These are phyloP conservation scores for Nothoprocta pentlandii DNA, from an alignment of 2,113 vertebrate species.

Conservation along the genomic window DNA sequence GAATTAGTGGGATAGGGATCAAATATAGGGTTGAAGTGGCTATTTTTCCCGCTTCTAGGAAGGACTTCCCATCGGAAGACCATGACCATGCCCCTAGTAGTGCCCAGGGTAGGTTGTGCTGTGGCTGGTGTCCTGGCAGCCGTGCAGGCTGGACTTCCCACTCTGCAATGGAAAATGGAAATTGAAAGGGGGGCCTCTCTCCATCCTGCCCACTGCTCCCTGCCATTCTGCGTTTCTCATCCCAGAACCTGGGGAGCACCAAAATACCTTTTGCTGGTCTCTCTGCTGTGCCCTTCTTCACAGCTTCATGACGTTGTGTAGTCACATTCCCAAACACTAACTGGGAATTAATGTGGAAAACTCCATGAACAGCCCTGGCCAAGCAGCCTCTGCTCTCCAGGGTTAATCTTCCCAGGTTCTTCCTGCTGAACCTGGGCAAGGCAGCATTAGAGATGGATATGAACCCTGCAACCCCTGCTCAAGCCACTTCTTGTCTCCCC, in stretches of 20 bases:
- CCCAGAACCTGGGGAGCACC: not conserved
- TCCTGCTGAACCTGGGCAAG: not conserved
- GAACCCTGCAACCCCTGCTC: not conserved
- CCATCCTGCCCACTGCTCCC: not conserved
- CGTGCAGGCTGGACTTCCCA: not conserved
- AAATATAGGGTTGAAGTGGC: not conserved
- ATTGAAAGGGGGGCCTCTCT: not conserved
- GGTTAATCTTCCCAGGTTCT: not conserved
- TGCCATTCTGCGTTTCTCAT: not conserved
- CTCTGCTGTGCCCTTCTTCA: not conserved
- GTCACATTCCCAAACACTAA: not conserved
- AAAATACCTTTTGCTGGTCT: not conserved
- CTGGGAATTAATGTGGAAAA: not conserved
- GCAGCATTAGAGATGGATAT: not conserved
- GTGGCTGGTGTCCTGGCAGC: not conserved
- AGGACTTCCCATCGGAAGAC: not conserved
- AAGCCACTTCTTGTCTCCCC: not conserved
- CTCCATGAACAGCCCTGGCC: not conserved
- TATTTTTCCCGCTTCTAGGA: not conserved
- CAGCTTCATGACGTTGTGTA: not conserved
- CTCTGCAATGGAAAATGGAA: no score
- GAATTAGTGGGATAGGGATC: not conserved
- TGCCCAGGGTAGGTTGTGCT: not conserved
- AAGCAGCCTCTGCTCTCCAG: not conserved
- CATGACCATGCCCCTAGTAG: rapidly evolving